Base-by-base conservation (phyloP, 2,888 invertebrate species). In the Chromoteleia sp. region DNA sequence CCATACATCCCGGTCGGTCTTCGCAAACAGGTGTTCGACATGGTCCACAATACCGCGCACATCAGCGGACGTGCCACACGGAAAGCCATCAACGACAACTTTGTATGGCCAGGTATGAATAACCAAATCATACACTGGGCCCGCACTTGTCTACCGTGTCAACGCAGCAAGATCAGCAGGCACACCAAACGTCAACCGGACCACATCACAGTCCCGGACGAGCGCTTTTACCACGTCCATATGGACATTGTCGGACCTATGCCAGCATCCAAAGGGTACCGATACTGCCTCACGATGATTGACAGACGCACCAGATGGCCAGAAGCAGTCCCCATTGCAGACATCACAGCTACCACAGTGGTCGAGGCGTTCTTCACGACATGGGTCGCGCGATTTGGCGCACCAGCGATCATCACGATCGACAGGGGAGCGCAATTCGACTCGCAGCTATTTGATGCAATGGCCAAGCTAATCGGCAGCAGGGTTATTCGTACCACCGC, bases 241-340 rank as follows among this genome's bases (percentile, higher is more conserved):
- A 61, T 90, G 4, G 90, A 90, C 75, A 73, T 91, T 3, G 84
- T 90, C 0, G 89, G 88, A 15, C 88, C 89, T 0, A 68, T 91
- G n/a, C 88, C 88, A 19, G 15, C 67, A 1, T 85, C 85, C 0
- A 17, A 82, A 6, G 89, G 87, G 6, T 87, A 75, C 61, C 4
- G 17, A 2, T 77, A 77, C 12, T 30, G 41, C 10, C 63, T 77
- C 0, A 77, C 86, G 1, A 65, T 68, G 29, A 77, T 89, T 8
- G 89, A 91, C 67, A 29, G 89, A 12, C 87, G 86, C 33, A 81
- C 87, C 5, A 54, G 84, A 6, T 89, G 87, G 87, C 85, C 86
- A 0, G 88, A 89, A 77, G 89, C 87, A 0, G 59, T 84, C 10
- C 89, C 90, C 0, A 41, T 90, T 1, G 43, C 45, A 25, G 84